These are phyloP conservation scores for Drosophila aff. DNA, from an alignment of 1,140 invertebrate species.

Conservation along the genomic window DNA sequence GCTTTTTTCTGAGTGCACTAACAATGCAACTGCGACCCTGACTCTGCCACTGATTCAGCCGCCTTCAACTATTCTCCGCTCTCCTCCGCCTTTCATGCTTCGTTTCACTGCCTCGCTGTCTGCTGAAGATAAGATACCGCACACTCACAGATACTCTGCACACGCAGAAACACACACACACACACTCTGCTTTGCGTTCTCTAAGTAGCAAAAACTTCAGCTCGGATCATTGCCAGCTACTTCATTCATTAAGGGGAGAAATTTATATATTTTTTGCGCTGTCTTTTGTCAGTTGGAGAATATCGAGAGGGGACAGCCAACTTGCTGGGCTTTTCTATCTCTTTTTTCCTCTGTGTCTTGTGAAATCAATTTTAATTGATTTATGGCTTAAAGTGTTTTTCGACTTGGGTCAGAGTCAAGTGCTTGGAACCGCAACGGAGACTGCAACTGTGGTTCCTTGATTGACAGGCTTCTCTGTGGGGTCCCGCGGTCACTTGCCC, in stretches of 20 bases:
- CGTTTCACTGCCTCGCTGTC: slow-evolving; percentile 64
- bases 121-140: slow-evolving; percentile 66
- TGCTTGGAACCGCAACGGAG: slow-evolving; percentile 28
- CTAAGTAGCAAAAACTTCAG: slow-evolving; percentile 71
- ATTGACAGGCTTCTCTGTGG: slow-evolving; percentile 70
- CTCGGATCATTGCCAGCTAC: slow-evolving; percentile 73
- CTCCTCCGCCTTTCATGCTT: slow-evolving; percentile 21
- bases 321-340: slow-evolving; percentile 1
- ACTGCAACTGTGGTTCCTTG: slow-evolving; percentile 47
- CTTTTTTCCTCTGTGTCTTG: not conserved
- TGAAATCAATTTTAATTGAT: slow-evolving; percentile 81
- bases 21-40: slow-evolving; percentile 51
- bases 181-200: slow-evolving; percentile 39
- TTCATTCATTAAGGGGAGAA: slow-evolving; percentile 67
- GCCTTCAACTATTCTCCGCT: not conserved
- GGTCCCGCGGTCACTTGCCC: slow-evolving; percentile 21
- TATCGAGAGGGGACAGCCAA: not conserved
- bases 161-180: slow-evolving; percentile 13
- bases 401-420: slow-evolving; percentile 60
- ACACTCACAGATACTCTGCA: slow-evolving; percentile 5
- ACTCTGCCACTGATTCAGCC: slow-evolving; percentile 36
- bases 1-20: not conserved
- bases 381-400: slow-evolving; percentile 80
- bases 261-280: slow-evolving; percentile 61
- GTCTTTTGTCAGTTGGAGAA: slow-evolving; percentile 58